phyloP scores from a whole-genome alignment of 2,113 vertebrate genomes.

The Cephalophus harveyi region DNA sequence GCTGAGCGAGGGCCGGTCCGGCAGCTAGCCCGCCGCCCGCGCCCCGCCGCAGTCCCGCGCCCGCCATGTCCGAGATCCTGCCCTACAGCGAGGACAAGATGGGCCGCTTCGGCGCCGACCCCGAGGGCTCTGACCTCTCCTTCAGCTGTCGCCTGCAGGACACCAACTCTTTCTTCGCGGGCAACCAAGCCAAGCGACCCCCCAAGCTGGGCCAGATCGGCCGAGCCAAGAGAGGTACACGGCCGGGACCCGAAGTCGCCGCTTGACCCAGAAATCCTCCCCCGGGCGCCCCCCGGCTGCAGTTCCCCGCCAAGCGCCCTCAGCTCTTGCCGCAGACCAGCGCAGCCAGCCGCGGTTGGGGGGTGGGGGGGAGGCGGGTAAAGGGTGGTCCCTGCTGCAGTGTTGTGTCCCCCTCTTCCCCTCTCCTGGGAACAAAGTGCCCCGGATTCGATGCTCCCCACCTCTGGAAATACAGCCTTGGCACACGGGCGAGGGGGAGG shows the following conservation, averaged over 20 bases:
- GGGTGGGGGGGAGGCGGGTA: background rate
- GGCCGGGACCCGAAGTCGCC: slow-evolving; percentile 41
- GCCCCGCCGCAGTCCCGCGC: slow-evolving; percentile 61
- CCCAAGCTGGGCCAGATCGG: slow-evolving; percentile 98
- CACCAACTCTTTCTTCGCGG: slow-evolving; percentile 94
- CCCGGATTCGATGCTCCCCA: slow-evolving; percentile 60
- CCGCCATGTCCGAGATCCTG: slow-evolving; percentile 95
- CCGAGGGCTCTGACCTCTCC: slow-evolving; percentile 94
- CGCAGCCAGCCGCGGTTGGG: slow-evolving; percentile 4
- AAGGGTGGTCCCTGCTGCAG: slow-evolving; percentile 20
- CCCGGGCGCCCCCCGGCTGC: slow-evolving; percentile 29
- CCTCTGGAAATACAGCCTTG: slow-evolving; percentile 47
- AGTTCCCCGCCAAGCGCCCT: background rate
- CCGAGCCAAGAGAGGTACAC: slow-evolving; percentile 94
- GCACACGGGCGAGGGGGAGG: slow-evolving; percentile 60
- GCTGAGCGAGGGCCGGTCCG: slow-evolving; percentile 94
- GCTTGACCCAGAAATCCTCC: slow-evolving; percentile 73
- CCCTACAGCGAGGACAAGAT: slow-evolving; percentile 98
- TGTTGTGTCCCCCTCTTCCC: slow-evolving; percentile 28
- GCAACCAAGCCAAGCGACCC: slow-evolving; percentile 95
- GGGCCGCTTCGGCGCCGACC: slow-evolving; percentile 93
- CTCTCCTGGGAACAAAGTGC: slow-evolving; percentile 59
- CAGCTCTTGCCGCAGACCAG: slow-evolving; percentile 63
- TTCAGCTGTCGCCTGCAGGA: slow-evolving; percentile 99
- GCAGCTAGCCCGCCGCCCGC: slow-evolving; percentile 75